Evolutionary conservation across 2,888 invertebrate species (phyloP).

Genomic region (Diarsia rubi): DNA sequence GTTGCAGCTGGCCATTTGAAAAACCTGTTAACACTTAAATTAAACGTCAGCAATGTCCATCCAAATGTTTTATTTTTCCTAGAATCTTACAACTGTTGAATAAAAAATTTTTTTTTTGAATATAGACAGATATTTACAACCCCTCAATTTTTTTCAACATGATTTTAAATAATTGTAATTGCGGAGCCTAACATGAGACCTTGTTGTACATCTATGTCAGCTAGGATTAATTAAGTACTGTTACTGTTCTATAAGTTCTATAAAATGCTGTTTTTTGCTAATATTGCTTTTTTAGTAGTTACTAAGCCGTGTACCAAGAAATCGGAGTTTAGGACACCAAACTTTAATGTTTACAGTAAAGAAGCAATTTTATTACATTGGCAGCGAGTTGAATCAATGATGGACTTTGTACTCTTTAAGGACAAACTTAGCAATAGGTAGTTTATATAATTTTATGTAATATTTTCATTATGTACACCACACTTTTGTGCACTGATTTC

Average conservation of each 20-base stretch:
- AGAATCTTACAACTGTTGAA: neutral
- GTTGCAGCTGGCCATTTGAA: neutral
- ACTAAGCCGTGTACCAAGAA: neutral
- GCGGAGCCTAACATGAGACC: neutral
- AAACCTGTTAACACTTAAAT: neutral
- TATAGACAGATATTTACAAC: neutral
- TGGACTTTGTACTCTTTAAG: neutral
- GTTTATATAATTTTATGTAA: constrained; percentile 1
- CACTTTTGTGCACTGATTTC: neutral
- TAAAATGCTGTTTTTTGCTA: neutral
- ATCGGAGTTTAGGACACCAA: neutral
- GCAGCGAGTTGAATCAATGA: neutral
- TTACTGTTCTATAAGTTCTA: too few species aligned
- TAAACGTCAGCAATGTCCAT: neutral
- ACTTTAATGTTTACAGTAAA: neutral
- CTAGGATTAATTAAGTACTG: too few species aligned
- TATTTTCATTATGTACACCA: neutral
- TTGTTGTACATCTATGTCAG: neutral
- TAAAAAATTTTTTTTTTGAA: too few species aligned
- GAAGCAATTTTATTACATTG: constrained; percentile 10
- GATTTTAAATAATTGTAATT: neutral
- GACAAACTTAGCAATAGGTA: neutral
- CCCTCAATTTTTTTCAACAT: neutral
- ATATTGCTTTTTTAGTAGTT: neutral
- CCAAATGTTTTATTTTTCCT: neutral